These are phyloP conservation scores for Eurytoma californica DNA, from an alignment of 2,888 invertebrate species.

Conservation along the genomic window DNA sequence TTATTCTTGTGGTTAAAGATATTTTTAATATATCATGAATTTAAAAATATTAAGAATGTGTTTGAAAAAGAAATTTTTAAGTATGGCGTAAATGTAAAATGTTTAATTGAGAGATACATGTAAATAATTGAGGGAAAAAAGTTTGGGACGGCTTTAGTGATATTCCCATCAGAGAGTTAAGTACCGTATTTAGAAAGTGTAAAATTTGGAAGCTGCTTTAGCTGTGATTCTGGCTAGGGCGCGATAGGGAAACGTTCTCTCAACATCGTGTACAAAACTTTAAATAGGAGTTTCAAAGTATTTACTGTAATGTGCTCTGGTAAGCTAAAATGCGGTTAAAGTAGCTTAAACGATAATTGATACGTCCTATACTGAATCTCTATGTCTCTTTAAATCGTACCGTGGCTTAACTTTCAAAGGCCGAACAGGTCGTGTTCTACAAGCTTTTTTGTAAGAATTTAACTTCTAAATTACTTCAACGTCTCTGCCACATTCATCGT, in stretches of 20 bases:
- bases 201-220: conserved; percentile 46
- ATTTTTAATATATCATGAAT: too few species aligned
- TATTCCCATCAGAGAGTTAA: conserved; percentile 17
- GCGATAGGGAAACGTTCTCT: conserved; percentile 46
- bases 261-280: conserved; percentile 47
- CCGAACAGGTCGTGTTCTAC: conserved; percentile 7
- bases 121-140: too few species aligned
- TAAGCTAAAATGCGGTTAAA: conserved; percentile 49
- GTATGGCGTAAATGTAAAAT: too few species aligned
- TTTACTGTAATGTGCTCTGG: conserved; percentile 51
- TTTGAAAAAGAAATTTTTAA: not conserved
- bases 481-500: not conserved
- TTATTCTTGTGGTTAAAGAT: too few species aligned
- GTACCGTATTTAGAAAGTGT: conserved; percentile 39
- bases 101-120: too few species aligned
- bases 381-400: conserved; percentile 35
- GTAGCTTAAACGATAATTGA: conserved; percentile 56
- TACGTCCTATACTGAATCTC: conserved; percentile 37
- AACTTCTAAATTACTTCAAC: not conserved
- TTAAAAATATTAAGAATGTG: too few species aligned
- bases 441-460: conserved; percentile 26
- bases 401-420: conserved; percentile 28
- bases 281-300: conserved; percentile 56
- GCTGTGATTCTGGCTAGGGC: conserved; percentile 36
- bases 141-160: not conserved